Percentiles rank a stretch among this genome's conserved stretches.
Evolutionary conservation across 2,797 vertebrate genomes (phyloP).

Genomic region (Atherinosoma microstoma): DNA sequence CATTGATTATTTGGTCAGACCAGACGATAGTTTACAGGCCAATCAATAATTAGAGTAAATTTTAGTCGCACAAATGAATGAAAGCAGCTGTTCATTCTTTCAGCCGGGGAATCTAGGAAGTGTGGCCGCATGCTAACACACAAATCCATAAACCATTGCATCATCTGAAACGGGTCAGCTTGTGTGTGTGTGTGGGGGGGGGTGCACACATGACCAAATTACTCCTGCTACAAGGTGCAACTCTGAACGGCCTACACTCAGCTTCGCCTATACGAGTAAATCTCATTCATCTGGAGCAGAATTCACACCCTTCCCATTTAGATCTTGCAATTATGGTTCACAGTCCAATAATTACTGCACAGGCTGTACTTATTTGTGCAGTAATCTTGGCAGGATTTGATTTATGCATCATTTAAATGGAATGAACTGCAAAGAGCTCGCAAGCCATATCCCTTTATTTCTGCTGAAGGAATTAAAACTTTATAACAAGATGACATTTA

Average conservation of each 20-base stretch:
- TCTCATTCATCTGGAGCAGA: conserved; percentile 7
- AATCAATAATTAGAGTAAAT: conserved; percentile 56
- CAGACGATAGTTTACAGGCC: conserved; percentile 63
- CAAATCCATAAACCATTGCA: conserved; percentile 33
- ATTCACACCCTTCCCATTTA: conserved; percentile 5
- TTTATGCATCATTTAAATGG: conserved; percentile 35
- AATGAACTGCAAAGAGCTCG: conserved; percentile 23
- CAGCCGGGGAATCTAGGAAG: conserved; percentile 40
- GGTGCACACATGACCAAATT: not conserved
- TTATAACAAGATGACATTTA: conserved; percentile 40
- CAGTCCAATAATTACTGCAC: conserved; percentile 20
- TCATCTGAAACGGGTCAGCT: conserved; percentile 44
- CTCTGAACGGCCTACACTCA: conserved; percentile 7
- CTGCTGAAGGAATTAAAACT: conserved; percentile 39
- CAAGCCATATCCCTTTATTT: conserved; percentile 10
- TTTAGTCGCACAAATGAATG: conserved; percentile 38
- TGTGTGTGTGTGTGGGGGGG: conserved; percentile 22
- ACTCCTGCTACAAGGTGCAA: conserved; percentile 9
- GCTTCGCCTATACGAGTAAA: not conserved
- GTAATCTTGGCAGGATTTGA: conserved; percentile 19
- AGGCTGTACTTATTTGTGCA: conserved; percentile 17
- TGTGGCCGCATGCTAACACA: not conserved
- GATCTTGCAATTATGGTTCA: conserved; percentile 10
- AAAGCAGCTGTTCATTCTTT: conserved; percentile 25
- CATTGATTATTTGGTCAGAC: conserved; percentile 60